Conservation (phyloP, 2,113 vertebrate species). For the Psammodynastes pulverulentus region DNA sequence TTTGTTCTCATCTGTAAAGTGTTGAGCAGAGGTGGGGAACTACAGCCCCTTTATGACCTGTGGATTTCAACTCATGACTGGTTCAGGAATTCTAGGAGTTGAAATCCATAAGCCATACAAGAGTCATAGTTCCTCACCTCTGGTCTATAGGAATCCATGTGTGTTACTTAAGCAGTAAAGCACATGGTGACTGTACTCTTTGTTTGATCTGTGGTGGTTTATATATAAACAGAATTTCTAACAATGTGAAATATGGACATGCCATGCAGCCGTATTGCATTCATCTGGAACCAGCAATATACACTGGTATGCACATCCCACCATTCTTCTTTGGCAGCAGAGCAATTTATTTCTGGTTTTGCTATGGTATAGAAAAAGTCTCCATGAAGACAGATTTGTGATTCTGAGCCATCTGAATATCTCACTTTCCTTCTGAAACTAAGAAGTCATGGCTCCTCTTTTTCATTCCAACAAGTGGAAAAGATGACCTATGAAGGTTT, state of each 20-base stretch:
- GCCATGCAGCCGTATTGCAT: neutral
- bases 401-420: neutral
- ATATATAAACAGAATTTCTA: too few species aligned
- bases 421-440: neutral
- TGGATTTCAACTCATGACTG: too few species aligned
- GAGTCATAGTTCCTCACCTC: too few species aligned
- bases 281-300: neutral
- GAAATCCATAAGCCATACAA: too few species aligned
- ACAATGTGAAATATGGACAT: neutral
- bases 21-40: too few species aligned
- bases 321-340: neutral
- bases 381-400: neutral
- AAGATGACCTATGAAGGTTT: neutral
- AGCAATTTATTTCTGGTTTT: neutral
- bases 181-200: too few species aligned
- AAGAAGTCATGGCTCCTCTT: neutral
- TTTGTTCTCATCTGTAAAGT: neutral
- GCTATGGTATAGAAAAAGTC: neutral
- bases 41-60: too few species aligned
- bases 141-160: neutral
- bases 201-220: too few species aligned
- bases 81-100: too few species aligned
- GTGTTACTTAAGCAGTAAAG: too few species aligned
- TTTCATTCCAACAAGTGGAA: neutral
- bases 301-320: neutral